Base-by-base conservation (phyloP, 2,797 vertebrate genomes). In the Chrysocyon brachyurus region DNA sequence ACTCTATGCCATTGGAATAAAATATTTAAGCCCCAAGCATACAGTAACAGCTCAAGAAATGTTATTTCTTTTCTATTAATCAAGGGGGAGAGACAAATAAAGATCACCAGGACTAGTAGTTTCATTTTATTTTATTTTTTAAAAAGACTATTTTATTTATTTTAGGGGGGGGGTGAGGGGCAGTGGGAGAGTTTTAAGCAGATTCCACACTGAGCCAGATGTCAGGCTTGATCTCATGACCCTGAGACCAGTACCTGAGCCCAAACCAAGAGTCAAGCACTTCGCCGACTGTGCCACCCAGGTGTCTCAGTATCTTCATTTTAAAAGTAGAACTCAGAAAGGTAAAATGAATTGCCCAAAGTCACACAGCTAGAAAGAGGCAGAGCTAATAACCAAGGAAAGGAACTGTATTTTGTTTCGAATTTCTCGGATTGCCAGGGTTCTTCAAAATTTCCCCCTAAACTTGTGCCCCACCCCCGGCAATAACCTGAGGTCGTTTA, bases 401-500 rank as follows among this genome's bases (percentile, higher is more conserved):
- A 90, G 11, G 1, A 94, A 24, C 11, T 46, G 3, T 54, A 46
- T 52, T 77, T 87, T 81, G 90, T 75, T 95, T 87, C 66, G 49
- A 16, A 94, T 83, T 90, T 96, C 90, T 93, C 52, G 46, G 52
- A 75, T 87, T 59, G 6, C 33, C 63, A 73, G 61, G 3, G 54
- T n/a, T 95, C 52, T 96, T 85, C 26, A 82, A 78, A 94, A 95
- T 84, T 92, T 49, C 46, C 70, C 79, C 93, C 78, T 86, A 86
- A 94, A 72, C 7, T 68, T 83, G 66, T 31, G 26, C 15, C 91
- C 63, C 83, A 90, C 79, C 63, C 83, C 87, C 79, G 94, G 86
- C 85, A 97, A 82, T 26, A 31, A 63, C 63, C 64, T 61, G 57
- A 84, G 73, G 95, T 87, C 7, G 0, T 72, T 95, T 97, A 93